A percentile compares a stretch with the other conserved stretches of the same genome.
These are phyloP conservation scores for Lophotriccus pileatus DNA, from an alignment of 2,797 vertebrate genomes.

Conservation along the genomic window DNA sequence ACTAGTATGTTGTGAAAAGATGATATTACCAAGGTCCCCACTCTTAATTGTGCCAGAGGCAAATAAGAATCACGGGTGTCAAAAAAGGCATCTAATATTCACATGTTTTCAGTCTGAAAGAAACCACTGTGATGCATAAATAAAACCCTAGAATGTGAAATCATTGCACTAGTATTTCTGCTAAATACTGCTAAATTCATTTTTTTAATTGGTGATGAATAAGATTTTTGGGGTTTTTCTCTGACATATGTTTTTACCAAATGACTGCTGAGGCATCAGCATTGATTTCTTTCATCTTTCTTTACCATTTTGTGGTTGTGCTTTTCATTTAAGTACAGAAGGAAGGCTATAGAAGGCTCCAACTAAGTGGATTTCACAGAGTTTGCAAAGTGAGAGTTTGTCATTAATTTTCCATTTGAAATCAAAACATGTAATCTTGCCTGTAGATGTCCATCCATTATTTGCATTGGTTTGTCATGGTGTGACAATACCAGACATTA, in stretches of 20 bases:
- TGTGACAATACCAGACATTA: background rate
- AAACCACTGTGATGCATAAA: background rate
- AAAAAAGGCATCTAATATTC: background rate
- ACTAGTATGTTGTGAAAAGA: background rate
- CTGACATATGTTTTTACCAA: background rate
- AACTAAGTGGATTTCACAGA: background rate
- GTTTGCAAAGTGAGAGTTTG: background rate
- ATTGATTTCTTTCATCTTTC: background rate
- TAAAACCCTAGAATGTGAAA: background rate
- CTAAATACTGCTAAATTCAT: background rate
- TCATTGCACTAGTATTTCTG: background rate
- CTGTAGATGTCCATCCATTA: background rate
- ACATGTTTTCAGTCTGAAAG: background rate
- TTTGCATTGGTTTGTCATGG: background rate
- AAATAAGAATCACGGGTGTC: background rate
- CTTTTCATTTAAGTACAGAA: background rate
- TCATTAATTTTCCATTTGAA: slow-evolving; percentile 3
- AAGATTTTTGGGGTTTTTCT: background rate
- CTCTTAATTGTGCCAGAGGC: background rate
- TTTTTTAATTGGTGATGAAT: background rate
- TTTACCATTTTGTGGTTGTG: background rate
- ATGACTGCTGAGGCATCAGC: background rate
- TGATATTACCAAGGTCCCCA: background rate
- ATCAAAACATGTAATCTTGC: background rate
- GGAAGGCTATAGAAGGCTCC: background rate